Evolutionary conservation across 2,113 vertebrate species (phyloP).

Genomic region (Macroglossus sobrinus): DNA sequence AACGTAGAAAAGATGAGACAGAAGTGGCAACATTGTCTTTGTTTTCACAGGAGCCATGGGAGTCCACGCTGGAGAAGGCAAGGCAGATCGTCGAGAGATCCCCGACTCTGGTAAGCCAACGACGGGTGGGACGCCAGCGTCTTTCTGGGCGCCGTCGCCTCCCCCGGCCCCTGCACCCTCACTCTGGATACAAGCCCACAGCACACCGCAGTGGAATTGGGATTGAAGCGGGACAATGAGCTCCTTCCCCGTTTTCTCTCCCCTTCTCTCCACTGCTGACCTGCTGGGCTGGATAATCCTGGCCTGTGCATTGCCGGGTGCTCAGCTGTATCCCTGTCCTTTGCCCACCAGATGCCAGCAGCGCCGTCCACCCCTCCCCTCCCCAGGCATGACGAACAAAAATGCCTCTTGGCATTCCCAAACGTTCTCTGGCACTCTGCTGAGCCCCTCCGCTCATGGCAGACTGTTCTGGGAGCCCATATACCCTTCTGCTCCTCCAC

Average conservation of each 20-base stretch:
- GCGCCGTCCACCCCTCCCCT: not conserved
- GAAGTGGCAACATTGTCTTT: not conserved
- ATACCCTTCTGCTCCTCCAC: not conserved
- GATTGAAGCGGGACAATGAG: not conserved
- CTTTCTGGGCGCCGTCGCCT: not conserved
- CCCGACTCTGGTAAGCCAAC: conserved; percentile 23
- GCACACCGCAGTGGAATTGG: accelerated
- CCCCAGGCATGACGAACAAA: not conserved
- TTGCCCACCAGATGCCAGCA: not conserved
- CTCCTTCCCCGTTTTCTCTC: not conserved
- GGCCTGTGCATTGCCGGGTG: no score
- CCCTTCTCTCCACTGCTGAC: not conserved
- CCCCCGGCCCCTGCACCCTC: no score
- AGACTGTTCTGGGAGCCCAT: not conserved
- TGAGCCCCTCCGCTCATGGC: not conserved
- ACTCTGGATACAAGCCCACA: accelerated
- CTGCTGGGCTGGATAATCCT: no score
- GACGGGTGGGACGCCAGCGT: accelerated
- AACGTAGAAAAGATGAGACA: not conserved
- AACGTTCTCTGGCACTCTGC: not conserved
- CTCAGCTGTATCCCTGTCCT: not conserved
- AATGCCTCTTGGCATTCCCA: not conserved
- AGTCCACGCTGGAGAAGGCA: conserved; percentile 37
- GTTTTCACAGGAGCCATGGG: conserved; percentile 34
- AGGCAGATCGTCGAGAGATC: conserved; percentile 36